These are phyloP conservation scores for Idaea dimidiata DNA, from an alignment of 2,888 invertebrate species.

Conservation along the genomic window DNA sequence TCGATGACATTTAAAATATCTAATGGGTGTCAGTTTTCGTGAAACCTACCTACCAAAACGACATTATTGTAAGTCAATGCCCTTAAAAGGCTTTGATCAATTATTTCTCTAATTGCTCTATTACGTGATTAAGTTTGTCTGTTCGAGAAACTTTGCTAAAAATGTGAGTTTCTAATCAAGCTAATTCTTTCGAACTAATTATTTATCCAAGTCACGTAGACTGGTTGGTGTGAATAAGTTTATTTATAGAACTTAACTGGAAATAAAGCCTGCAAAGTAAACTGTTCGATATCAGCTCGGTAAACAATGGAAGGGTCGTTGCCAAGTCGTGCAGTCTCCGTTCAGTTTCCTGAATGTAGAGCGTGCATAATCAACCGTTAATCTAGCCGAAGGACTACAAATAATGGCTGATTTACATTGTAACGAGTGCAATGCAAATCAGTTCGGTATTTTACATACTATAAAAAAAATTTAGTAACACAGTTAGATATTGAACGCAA, in stretches of 20 bases:
- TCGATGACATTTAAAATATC: constrained; percentile 8
- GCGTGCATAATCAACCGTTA: constrained; percentile 77
- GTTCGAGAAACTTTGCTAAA: background rate
- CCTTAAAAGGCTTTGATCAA: background rate
- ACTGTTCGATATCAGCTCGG: constrained; percentile 10
- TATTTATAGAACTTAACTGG: background rate
- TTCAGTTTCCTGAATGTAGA: constrained; percentile 74
- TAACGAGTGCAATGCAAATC: background rate
- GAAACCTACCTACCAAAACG: too few relatives aligned
- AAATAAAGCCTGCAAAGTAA: constrained; percentile 3
- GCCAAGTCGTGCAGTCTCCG: constrained; percentile 55
- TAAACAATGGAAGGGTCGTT: constrained; percentile 50
- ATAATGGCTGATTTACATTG: constrained; percentile 29
- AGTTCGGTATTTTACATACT: background rate
- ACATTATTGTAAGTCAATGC: constrained; percentile 1
- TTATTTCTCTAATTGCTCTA: background rate
- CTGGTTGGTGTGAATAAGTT: background rate
- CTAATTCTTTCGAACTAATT: background rate
- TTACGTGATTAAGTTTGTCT: background rate
- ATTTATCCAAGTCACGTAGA: background rate
- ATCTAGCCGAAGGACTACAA: constrained; percentile 65
- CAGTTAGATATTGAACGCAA: background rate
- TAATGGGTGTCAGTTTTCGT: background rate
- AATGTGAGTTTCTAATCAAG: background rate
- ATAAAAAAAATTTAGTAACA: background rate